Conservation (phyloP, 1,140 invertebrate species). For the Onthophagus taurus region DNA sequence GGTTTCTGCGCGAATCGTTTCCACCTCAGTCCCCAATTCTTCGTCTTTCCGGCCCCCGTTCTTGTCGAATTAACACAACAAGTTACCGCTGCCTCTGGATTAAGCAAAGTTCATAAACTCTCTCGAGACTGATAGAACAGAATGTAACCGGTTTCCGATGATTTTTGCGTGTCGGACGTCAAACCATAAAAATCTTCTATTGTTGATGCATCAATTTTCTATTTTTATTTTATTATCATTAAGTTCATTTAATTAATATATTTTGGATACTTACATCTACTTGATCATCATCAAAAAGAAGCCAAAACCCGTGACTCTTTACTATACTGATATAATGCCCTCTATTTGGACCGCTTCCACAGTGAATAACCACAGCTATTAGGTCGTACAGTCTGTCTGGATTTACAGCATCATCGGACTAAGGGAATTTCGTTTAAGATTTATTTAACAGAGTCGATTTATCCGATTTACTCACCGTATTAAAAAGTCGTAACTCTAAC, state of each 20-base stretch:
- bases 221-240: constrained; percentile 38
- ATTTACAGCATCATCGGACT: constrained; percentile 96
- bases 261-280: constrained; percentile 82
- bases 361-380: constrained; percentile 98
- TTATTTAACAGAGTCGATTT: not conserved
- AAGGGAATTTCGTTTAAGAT: constrained; percentile 32
- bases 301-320: constrained; percentile 98
- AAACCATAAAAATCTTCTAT: constrained; percentile 99
- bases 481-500: constrained; percentile 92
- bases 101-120: constrained; percentile 35
- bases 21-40: constrained; percentile 7
- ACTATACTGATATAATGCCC: constrained; percentile 99
- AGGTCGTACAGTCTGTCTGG: constrained; percentile 96
- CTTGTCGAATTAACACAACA: no score
- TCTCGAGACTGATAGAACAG: constrained; percentile 98
- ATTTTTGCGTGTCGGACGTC: constrained; percentile 96
- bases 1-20: no score
- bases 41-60: not conserved
- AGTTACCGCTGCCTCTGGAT: no score
- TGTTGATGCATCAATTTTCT: constrained; percentile 98
- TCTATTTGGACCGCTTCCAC: constrained; percentile 95
- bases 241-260: not conserved
- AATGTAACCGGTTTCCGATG: constrained; percentile 98
- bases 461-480: constrained; percentile 67
- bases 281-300: constrained; percentile 99